A percentile compares a stretch with the other conserved stretches of the same genome.
Evolutionary conservation across 2,888 invertebrate species (phyloP).

Genomic region (Papilio demoleus): DNA sequence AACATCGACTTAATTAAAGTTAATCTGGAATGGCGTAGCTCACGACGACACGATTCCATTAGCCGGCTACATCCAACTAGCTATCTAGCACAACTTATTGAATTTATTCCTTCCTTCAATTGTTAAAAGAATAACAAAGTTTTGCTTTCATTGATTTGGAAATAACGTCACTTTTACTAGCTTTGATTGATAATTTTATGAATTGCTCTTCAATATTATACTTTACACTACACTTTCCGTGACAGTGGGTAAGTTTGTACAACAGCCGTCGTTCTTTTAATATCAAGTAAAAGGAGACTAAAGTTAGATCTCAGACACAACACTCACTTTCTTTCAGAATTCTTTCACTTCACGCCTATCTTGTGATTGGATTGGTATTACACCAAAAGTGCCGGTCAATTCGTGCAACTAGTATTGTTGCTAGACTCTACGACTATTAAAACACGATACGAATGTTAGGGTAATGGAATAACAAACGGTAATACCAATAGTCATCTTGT

Average conservation of each 20-base stretch:
- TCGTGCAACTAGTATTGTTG: too few species aligned
- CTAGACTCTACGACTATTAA: too few species aligned
- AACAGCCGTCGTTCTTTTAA: not conserved
- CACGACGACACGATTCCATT: slow-evolving; percentile 74
- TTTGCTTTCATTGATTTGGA: not conserved
- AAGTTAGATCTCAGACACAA: too few species aligned
- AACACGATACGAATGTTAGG: too few species aligned
- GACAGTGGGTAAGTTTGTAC: not conserved
- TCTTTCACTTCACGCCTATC: too few species aligned
- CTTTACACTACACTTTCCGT: too few species aligned
- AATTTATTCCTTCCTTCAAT: slow-evolving; percentile 25
- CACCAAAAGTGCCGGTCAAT: too few species aligned
- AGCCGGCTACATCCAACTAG: slow-evolving; percentile 61
- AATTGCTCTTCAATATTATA: too few species aligned
- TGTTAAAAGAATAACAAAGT: slow-evolving; percentile 24
- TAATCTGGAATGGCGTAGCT: slow-evolving; percentile 73
- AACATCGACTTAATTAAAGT: slow-evolving; percentile 79
- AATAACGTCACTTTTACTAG: not conserved
- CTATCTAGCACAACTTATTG: slow-evolving; percentile 51
- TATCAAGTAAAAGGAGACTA: not conserved
- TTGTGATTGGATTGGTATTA: too few species aligned
- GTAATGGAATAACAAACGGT: too few species aligned
- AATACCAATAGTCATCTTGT: too few species aligned
- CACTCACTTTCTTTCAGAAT: too few species aligned
- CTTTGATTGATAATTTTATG: not conserved